These are phyloP conservation scores for Hipposideros larvatus DNA, from an alignment of 2,797 vertebrate genomes.

Conservation along the genomic window DNA sequence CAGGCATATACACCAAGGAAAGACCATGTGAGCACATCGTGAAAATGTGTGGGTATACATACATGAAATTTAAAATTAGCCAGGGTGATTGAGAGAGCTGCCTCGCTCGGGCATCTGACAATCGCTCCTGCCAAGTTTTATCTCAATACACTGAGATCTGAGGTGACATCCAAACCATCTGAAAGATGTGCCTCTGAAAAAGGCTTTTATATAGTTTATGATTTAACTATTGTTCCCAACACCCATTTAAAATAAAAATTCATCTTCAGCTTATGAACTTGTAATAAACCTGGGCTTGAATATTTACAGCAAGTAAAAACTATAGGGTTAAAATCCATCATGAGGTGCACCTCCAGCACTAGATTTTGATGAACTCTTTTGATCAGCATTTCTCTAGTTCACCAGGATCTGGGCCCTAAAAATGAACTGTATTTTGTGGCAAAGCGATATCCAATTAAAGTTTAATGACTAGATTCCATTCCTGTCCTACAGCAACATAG, in stretches of 20 bases:
- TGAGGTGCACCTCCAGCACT: neutral
- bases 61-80: conserved; percentile 47
- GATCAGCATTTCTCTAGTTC: neutral
- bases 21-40: neutral
- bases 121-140: conserved; percentile 52
- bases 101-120: conserved; percentile 35
- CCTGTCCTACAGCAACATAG: neutral
- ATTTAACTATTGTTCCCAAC: conserved; percentile 11
- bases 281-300: neutral
- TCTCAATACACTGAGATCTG: conserved; percentile 33
- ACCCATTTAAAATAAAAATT: neutral
- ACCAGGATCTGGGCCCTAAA: neutral
- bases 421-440: neutral
- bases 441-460: conserved; percentile 52
- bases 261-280: conserved; percentile 2
- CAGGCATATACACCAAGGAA: neutral
- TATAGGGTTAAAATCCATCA: neutral
- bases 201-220: neutral
- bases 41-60: neutral
- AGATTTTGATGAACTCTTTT: neutral
- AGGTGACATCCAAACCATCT: neutral
- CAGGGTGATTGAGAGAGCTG: neutral
- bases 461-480: neutral
- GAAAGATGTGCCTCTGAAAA: conserved; percentile 32
- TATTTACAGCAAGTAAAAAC: neutral